Base-by-base conservation (phyloP, 2,888 invertebrate genomes). In the Andrena dorsata region DNA sequence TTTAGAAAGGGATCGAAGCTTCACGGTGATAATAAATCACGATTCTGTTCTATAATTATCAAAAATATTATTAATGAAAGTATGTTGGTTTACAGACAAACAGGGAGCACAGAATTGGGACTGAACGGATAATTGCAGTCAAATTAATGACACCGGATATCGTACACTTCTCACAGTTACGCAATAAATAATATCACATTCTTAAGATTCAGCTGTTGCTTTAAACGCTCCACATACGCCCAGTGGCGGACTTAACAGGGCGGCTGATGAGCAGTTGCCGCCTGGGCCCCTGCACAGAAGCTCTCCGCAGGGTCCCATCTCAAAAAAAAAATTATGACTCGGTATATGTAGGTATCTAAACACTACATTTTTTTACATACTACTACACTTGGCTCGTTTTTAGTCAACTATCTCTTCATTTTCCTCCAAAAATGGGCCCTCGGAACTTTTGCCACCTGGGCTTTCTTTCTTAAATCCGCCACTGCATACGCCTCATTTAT, bases 101-200 rank as follows among this genome's bases (percentile, higher is more conserved):
- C 75, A 26, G 53, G n/a, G 70, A 8, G 30, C 7, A 66, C 6
- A 23, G 8, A 32, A 56, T 28, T 30, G 28, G 20, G 30, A 58
- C 23, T 49, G 74, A 84, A 65, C 47, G 13, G 10, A 28, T 26
- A 61, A 56, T 13, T 60, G 64, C 58, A 71, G 63, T 60, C 30
- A 47, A 65, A 20, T 58, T 63, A 79, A 77, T 30, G 13, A 30
- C 53, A 7, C 41, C 64, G 6, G 72, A 78, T 47, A 49, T 53
- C 35, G 3, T 35, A 73, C 61, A 70, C 2, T 47, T 64, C 7
- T 60, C 30, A 80, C 35, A 56, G 53, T 77, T 64, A 69, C 41
- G 64, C 68, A 81, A 80, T 69, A 75, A 86, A 84, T 86, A 80
- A 64, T 82, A 81, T 86, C 82, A 84, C 75, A 82, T 76, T 76